These are phyloP conservation scores for Callithrix jacchus DNA, from an alignment of 2,113 vertebrate species.

Conservation along the genomic window DNA sequence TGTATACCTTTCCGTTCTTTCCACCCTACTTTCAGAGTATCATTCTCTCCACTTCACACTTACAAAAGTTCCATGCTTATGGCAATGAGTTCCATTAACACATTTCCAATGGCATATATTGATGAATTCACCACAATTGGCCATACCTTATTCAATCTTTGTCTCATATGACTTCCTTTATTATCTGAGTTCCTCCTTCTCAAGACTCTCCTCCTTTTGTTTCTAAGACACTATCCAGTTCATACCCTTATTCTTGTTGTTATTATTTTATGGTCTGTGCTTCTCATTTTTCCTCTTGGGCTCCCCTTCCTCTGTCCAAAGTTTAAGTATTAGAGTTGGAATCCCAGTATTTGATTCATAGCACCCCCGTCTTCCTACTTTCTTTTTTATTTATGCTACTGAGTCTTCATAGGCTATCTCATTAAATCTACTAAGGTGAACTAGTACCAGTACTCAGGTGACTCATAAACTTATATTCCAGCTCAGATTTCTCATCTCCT, in stretches of 20 bases:
- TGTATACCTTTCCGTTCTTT: neutral
- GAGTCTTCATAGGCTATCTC: neutral
- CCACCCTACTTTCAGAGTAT: neutral
- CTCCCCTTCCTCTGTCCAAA: neutral
- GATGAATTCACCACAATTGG: neutral
- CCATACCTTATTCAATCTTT: neutral
- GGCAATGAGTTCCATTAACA: neutral
- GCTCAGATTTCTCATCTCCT: neutral
- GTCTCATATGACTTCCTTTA: neutral
- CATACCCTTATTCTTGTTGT: neutral
- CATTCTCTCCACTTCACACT: neutral
- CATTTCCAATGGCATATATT: neutral
- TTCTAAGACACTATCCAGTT: neutral
- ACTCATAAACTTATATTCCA: too few relatives aligned
- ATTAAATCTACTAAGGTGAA: neutral
- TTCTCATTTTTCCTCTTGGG: neutral
- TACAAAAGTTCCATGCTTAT: neutral
- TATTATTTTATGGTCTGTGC: neutral
- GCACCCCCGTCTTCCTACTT: too few relatives aligned
- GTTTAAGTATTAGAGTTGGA: neutral
- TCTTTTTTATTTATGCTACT: neutral
- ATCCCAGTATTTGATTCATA: neutral
- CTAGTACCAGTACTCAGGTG: neutral
- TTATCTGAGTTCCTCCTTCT: neutral
- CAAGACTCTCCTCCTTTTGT: neutral